A percentile compares a stretch with the other conserved stretches of the same genome.
phyloP scores from a whole-genome alignment of 2,888 invertebrate genomes.

The Embidobia sp. region DNA sequence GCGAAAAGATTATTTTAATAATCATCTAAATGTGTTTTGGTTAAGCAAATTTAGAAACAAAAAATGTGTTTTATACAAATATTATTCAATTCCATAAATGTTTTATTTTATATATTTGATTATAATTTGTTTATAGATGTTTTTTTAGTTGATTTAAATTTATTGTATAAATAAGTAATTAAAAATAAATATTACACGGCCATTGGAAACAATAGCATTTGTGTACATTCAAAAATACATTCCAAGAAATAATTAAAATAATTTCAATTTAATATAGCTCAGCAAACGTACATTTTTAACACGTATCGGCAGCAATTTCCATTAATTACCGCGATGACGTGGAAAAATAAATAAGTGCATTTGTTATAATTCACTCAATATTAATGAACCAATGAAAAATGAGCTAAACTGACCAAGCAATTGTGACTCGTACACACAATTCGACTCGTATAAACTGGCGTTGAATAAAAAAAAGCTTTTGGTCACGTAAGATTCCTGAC shows the following conservation, averaged over 20 bases:
- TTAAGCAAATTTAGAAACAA: too few species aligned
- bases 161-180: too few species aligned
- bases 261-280: constrained; percentile 31
- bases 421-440: constrained; percentile 15
- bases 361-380: constrained; percentile 44
- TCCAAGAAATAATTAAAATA: neutral
- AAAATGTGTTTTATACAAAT: too few species aligned
- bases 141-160: too few species aligned
- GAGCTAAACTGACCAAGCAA: constrained; percentile 34
- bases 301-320: constrained; percentile 24
- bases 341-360: constrained; percentile 42
- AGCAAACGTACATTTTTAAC: constrained; percentile 12
- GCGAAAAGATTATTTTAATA: too few species aligned
- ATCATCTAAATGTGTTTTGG: too few species aligned
- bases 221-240: too few species aligned
- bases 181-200: too few species aligned
- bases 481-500: constrained; percentile 60
- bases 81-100: too few species aligned
- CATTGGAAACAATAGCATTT: too few species aligned
- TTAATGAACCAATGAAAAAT: constrained; percentile 52
- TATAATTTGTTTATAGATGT: too few species aligned
- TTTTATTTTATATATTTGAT: too few species aligned
- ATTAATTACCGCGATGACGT: constrained; percentile 46
- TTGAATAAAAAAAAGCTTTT: constrained; percentile 50
- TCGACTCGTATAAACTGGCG: constrained; percentile 21